These are phyloP conservation scores for Myotis davidii DNA, from an alignment of 2,113 vertebrate species.

Conservation along the genomic window DNA sequence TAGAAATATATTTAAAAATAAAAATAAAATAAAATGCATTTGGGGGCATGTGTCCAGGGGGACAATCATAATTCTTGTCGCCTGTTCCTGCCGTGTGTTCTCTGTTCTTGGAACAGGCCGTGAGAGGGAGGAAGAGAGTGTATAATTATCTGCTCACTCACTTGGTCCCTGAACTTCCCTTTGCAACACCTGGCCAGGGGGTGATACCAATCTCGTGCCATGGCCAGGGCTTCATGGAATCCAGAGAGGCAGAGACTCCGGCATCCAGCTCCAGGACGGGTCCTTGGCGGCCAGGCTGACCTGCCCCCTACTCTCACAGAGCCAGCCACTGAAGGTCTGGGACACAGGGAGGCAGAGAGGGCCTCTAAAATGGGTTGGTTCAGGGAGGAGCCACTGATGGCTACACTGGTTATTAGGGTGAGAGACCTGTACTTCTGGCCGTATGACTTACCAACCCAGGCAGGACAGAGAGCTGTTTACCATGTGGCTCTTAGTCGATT, in stretches of 20 bases:
- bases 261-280: neutral
- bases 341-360: neutral
- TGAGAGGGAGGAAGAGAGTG: neutral
- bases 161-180: neutral
- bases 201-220: too few species aligned
- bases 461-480: neutral
- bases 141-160: neutral
- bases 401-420: neutral
- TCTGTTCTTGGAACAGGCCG: neutral
- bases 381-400: neutral
- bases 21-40: neutral
- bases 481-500: neutral
- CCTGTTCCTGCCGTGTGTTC: neutral
- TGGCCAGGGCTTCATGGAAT: neutral
- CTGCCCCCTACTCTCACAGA: accelerated
- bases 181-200: neutral
- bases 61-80: neutral
- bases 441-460: neutral
- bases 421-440: neutral
- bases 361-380: neutral
- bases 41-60: too few species aligned
- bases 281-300: neutral
- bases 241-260: neutral
- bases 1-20: too few species aligned
- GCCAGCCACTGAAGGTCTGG: accelerated